Evolutionary conservation across 2,113 vertebrate genomes (phyloP).

Genomic region (Gopherus evgoodei): DNA sequence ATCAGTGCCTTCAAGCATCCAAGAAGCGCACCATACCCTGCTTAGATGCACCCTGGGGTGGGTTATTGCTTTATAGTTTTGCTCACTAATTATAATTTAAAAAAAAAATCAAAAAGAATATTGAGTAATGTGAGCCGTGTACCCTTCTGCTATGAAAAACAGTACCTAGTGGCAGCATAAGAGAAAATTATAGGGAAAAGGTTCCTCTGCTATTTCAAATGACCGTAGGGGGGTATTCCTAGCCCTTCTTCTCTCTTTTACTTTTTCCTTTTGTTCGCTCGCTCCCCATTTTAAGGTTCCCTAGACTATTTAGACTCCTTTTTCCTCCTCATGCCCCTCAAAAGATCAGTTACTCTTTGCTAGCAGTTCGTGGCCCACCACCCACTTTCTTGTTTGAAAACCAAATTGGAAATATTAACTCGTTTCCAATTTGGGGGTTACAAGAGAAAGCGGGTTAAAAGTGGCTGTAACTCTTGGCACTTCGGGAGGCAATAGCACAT

Average conservation of each 20-base stretch:
- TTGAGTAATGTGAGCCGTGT: neutral
- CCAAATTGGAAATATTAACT: neutral
- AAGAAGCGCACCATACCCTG: neutral
- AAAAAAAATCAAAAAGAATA: neutral
- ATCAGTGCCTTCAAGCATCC: neutral
- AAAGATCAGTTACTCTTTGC: neutral
- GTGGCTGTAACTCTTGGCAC: neutral
- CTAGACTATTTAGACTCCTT: neutral
- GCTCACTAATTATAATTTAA: neutral
- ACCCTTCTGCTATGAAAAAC: neutral
- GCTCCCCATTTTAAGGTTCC: neutral
- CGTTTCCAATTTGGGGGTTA: neutral
- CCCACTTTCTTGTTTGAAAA: neutral
- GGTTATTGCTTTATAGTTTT: neutral
- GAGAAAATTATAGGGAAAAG: neutral
- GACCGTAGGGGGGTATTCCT: neutral
- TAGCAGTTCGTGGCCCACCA: neutral
- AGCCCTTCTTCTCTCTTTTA: neutral
- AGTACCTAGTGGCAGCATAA: slow-evolving; percentile 4
- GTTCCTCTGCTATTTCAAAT: neutral
- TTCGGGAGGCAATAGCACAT: neutral
- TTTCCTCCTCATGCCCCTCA: neutral
- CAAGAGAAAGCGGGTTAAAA: neutral
- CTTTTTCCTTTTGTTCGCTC: neutral
- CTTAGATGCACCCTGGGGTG: neutral